These are phyloP conservation scores for Sebastes cheni DNA, from an alignment of 2,797 vertebrate genomes.

Conservation along the genomic window DNA sequence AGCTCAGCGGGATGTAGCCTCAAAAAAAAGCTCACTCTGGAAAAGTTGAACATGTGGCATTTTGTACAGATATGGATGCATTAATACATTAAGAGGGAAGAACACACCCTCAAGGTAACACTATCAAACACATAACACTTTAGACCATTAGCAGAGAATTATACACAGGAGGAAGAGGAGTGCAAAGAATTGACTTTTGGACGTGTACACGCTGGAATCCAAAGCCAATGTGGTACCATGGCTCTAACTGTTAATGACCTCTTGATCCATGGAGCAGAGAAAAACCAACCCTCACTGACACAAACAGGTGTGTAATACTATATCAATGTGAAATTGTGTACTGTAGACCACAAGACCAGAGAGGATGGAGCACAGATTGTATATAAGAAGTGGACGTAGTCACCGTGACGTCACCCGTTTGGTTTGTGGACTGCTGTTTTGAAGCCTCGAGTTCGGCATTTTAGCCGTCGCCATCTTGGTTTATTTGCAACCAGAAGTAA, in stretches of 20 bases:
- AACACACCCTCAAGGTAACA: background rate
- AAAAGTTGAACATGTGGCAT: background rate
- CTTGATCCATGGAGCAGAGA: slow-evolving; percentile 6
- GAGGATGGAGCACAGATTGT: no score
- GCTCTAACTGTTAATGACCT: slow-evolving; percentile 10
- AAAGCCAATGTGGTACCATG: background rate
- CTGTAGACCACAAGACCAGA: no score
- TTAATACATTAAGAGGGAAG: background rate
- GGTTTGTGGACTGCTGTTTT: no score
- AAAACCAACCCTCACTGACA: background rate
- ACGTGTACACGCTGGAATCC: background rate
- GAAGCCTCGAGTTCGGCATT: no score
- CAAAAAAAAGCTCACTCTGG: background rate
- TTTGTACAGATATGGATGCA: background rate
- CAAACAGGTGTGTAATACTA: background rate
- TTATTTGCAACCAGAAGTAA: no score
- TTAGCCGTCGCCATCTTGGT: accelerated
- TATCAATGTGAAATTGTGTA: background rate
- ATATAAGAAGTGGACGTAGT: no score
- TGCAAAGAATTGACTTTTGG: background rate
- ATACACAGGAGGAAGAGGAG: background rate
- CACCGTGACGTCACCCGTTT: no score
- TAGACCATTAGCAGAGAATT: background rate
- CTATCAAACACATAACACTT: background rate
- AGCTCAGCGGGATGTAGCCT: background rate